phyloP scores from a whole-genome alignment of 2,113 vertebrate genomes.

The Strigops habroptila region DNA sequence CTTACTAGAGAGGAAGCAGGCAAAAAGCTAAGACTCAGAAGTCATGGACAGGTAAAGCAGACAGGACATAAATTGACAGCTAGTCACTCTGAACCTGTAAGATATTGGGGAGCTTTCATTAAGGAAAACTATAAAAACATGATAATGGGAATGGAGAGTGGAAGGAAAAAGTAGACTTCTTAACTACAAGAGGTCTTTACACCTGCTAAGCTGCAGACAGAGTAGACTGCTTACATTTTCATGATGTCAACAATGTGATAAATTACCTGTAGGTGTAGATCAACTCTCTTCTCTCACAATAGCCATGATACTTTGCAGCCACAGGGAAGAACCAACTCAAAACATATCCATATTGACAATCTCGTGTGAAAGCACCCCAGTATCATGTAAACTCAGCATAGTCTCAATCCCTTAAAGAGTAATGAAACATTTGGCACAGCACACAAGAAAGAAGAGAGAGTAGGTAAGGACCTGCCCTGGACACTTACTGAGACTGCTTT shows the following conservation, averaged over 20 bases:
- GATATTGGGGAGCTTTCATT: neutral
- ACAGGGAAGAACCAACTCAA: neutral
- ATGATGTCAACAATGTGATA: fast-evolving
- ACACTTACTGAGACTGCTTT: neutral
- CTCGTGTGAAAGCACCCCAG: neutral
- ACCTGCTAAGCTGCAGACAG: neutral
- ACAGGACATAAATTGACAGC: neutral
- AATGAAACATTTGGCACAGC: neutral
- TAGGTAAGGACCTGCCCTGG: neutral
- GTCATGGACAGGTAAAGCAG: neutral
- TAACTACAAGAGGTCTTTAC: neutral
- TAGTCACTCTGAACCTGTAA: neutral
- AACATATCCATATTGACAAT: neutral
- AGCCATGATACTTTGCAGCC: neutral
- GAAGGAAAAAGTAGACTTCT: neutral
- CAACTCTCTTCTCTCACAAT: neutral
- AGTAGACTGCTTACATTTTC: neutral
- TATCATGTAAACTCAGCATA: neutral
- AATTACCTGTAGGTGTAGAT: neutral
- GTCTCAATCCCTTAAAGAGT: neutral
- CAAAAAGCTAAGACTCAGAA: neutral
- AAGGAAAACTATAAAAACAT: neutral
- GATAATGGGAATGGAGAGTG: neutral
- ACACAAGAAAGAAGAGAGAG: neutral
- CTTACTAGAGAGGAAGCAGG: neutral